Percentiles rank a stretch among this genome's conserved stretches.
phyloP scores from a whole-genome alignment of 2,888 invertebrate species.

The Oscheius sp. region DNA sequence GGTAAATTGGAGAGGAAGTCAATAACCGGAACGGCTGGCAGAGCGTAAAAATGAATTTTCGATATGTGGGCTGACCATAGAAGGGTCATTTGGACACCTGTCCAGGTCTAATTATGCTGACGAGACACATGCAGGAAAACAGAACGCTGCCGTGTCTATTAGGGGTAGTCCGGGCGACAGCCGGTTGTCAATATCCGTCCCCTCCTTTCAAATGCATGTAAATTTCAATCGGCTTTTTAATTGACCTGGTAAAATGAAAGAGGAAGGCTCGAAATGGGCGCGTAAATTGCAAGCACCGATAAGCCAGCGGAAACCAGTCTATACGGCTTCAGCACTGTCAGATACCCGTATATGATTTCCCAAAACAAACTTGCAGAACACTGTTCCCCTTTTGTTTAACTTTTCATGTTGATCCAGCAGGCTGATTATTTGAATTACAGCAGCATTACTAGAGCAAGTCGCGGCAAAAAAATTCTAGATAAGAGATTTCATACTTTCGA shows the following conservation, averaged over 20 bases:
- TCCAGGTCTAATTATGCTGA: slow-evolving; percentile 34
- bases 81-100: slow-evolving; percentile 33
- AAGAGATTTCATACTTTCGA: too few relatives aligned
- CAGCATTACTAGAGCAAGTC: too few relatives aligned
- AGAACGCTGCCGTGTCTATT: background rate
- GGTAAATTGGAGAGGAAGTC: slow-evolving; percentile 9
- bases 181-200: slow-evolving; percentile 23
- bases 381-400: background rate
- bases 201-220: slow-evolving; percentile 19
- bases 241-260: slow-evolving; percentile 1
- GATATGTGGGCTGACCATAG: slow-evolving; percentile 25
- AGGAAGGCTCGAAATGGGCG: slow-evolving; percentile 6
- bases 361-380: slow-evolving; percentile 4
- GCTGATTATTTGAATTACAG: background rate
- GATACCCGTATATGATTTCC: background rate
- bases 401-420: background rate
- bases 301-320: slow-evolving; percentile 2
- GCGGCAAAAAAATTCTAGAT: too few relatives aligned
- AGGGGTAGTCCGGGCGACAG: slow-evolving; percentile 29
- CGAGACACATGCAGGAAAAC: slow-evolving; percentile 20
- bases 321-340: too few relatives aligned
- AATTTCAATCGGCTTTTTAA: slow-evolving; percentile 2
- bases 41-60: slow-evolving; percentile 25
- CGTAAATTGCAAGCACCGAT: background rate
- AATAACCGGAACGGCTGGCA: slow-evolving; percentile 7